Evolutionary conservation across 1,140 invertebrate species (phyloP).

Genomic region (Aplysia californica): DNA sequence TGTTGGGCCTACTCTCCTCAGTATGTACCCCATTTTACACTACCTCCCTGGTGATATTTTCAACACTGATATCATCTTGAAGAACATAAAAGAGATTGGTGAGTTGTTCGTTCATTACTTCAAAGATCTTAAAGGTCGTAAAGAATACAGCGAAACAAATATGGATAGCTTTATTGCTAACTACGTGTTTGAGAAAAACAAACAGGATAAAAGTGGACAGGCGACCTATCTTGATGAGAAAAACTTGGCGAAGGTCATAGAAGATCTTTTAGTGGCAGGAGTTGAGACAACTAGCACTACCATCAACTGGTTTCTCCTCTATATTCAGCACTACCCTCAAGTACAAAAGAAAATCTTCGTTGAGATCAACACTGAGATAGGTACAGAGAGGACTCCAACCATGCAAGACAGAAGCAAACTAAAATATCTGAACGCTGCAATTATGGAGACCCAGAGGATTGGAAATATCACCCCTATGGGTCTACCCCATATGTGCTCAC

Average conservation of each 20-base stretch:
- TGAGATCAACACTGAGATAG: slow-evolving; percentile 77
- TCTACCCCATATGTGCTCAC: slow-evolving; percentile 43
- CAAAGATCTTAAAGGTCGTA: not conserved
- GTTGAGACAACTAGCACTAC: slow-evolving; percentile 89
- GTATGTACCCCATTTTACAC: slow-evolving; percentile 13
- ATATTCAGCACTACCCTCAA: slow-evolving; percentile 79
- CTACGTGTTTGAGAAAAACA: slow-evolving; percentile 25
- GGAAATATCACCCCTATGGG: slow-evolving; percentile 54
- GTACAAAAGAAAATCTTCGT: slow-evolving; percentile 80
- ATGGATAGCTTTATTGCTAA: slow-evolving; percentile 35
- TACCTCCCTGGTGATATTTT: slow-evolving; percentile 37
- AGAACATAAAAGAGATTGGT: not conserved
- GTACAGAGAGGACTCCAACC: slow-evolving; percentile 17
- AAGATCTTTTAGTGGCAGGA: slow-evolving; percentile 90
- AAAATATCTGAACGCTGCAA: slow-evolving; percentile 40
- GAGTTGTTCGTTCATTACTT: not conserved
- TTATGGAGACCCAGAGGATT: slow-evolving; percentile 37
- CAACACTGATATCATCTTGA: slow-evolving; percentile 20
- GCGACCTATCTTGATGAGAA: slow-evolving; percentile 16
- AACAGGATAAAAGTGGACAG: not conserved
- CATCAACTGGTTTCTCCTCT: slow-evolving; percentile 86
- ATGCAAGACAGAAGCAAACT: slow-evolving; percentile 36
- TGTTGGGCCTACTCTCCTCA: not conserved
- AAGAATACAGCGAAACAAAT: not conserved
- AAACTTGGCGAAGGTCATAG: slow-evolving; percentile 35